Conservation (phyloP, 2,888 invertebrate species). For the Eupeodes luniger region DNA sequence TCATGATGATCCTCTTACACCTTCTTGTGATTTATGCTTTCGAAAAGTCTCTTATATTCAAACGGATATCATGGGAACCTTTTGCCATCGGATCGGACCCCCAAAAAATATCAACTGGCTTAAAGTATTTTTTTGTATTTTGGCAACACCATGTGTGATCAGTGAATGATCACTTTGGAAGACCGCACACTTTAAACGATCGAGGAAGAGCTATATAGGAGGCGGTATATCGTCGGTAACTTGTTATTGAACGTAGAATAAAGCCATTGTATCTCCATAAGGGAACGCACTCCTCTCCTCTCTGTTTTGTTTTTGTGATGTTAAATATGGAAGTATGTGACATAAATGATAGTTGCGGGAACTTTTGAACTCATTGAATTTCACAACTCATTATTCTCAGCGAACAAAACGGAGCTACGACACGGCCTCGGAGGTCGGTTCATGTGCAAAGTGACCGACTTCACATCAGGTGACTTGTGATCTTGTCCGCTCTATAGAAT, state of each 20-base stretch:
- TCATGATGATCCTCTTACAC: constrained; percentile 32
- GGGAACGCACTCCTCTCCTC: constrained; percentile 25
- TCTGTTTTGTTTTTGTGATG: neutral
- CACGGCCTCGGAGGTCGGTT: neutral
- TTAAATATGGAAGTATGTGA: constrained; percentile 58
- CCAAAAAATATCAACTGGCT: constrained; percentile 11
- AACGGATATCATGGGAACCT: constrained; percentile 31
- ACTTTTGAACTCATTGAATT: constrained; percentile 60
- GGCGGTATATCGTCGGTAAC: constrained; percentile 19
- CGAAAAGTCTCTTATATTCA: constrained; percentile 1
- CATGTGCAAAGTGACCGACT: constrained; percentile 30
- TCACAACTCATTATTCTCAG: constrained; percentile 30
- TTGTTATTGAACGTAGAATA: neutral
- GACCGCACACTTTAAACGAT: constrained; percentile 45
- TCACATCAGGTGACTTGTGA: constrained; percentile 46
- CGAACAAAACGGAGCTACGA: neutral
- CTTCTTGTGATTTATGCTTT: constrained; percentile 44
- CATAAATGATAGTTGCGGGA: constrained; percentile 60
- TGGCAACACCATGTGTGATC: constrained; percentile 54
- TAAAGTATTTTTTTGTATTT: constrained; percentile 27
- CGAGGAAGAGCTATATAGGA: neutral
- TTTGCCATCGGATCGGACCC: neutral
- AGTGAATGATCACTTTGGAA: constrained; percentile 26
- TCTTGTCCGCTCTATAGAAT: constrained; percentile 28
- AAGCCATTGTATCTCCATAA: constrained; percentile 35